These are phyloP conservation scores for Phylloscopus trochilus DNA, from an alignment of 2,113 vertebrate species.

Conservation along the genomic window DNA sequence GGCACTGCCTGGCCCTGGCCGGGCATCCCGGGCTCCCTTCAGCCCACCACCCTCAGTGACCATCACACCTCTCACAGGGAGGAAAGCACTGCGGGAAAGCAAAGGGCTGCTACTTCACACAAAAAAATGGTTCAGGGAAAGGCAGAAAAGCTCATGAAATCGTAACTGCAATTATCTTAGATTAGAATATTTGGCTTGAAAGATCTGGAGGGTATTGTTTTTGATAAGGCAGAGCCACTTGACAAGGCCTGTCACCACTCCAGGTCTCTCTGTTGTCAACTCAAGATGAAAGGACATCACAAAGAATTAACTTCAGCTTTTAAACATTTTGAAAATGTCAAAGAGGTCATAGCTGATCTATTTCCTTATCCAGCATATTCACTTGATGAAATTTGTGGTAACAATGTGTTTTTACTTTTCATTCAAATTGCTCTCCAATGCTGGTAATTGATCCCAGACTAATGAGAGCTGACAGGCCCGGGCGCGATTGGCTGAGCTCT, in stretches of 20 bases:
- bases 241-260: constrained; percentile 75
- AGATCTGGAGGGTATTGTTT: constrained; percentile 74
- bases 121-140: not conserved
- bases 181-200: constrained; percentile 74
- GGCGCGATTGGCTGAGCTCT: constrained; percentile 50
- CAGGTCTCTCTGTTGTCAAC: constrained; percentile 69
- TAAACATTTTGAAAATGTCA: constrained; percentile 81
- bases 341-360: constrained; percentile 70
- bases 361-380: constrained; percentile 70
- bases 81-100: not conserved
- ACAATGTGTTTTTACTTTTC: constrained; percentile 71
- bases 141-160: constrained; percentile 53
- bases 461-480: constrained; percentile 64
- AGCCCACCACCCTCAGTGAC: not conserved
- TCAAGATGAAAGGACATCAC: constrained; percentile 76
- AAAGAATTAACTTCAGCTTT: constrained; percentile 80
- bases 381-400: constrained; percentile 74
- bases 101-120: not conserved
- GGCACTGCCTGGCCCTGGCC: not conserved
- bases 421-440: constrained; percentile 46
- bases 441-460: constrained; percentile 57
- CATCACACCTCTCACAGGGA: not conserved
- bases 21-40: not conserved
- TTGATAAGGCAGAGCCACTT: constrained; percentile 72
- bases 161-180: constrained; percentile 79